phyloP scores from a whole-genome alignment of 2,113 vertebrate species.

The Colaptes auratus region DNA sequence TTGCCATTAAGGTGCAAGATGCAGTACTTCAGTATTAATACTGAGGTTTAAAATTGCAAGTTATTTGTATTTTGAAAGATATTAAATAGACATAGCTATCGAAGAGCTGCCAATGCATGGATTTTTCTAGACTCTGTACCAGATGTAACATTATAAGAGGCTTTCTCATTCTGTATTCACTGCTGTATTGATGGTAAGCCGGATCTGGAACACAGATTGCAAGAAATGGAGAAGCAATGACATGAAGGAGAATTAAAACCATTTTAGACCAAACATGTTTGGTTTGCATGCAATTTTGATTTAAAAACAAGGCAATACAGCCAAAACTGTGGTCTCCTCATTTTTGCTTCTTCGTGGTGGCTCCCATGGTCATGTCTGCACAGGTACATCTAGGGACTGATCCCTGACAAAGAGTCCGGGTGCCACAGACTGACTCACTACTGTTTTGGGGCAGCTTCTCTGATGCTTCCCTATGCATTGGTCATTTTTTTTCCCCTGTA shows the following conservation, averaged over 20 bases:
- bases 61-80: not conserved
- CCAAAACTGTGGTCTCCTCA: not conserved
- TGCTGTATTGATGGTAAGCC: not conserved
- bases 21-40: not conserved
- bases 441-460: not conserved
- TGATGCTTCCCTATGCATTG: rapidly evolving
- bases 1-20: not conserved
- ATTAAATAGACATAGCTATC: not conserved
- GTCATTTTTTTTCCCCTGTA: not conserved
- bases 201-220: not conserved
- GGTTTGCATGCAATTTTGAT: not conserved
- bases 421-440: not conserved
- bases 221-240: not conserved
- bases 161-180: not conserved
- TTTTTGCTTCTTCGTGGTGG: not conserved
- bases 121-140: not conserved
- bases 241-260: not conserved
- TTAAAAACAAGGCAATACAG: not conserved
- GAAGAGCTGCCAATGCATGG: not conserved
- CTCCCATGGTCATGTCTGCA: not conserved
- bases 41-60: not conserved
- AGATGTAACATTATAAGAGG: not conserved
- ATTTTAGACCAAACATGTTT: not conserved
- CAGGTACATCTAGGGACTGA: not conserved
- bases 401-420: not conserved